Evolutionary conservation across 2,888 invertebrate genomes (phyloP).

Genomic region (Parelbella ahira): DNA sequence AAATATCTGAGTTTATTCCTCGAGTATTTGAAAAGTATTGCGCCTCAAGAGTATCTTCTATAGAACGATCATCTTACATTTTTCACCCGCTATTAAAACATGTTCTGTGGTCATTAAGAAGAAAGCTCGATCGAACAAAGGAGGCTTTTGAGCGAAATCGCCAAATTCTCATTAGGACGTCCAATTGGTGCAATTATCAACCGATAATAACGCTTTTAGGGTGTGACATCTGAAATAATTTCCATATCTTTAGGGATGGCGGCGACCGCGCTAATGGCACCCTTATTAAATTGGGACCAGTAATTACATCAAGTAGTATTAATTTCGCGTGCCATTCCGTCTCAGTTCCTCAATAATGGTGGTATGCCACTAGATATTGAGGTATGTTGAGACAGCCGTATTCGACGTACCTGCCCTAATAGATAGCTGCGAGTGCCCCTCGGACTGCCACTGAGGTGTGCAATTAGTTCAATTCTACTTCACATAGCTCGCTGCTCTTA

Average conservation of each 20-base stretch:
- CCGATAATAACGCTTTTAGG: constrained; percentile 52
- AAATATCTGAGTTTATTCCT: no score
- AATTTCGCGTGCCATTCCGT: constrained; percentile 62
- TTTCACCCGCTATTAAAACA: neutral
- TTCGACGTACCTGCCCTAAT: no score
- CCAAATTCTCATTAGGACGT: constrained; percentile 15
- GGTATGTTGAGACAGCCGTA: no score
- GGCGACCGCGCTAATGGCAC: constrained; percentile 53
- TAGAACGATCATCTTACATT: no score
- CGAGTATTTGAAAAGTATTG: no score
- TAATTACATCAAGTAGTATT: constrained; percentile 69
- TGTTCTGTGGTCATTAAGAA: constrained; percentile 15
- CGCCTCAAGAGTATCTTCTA: no score
- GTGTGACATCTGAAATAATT: constrained; percentile 51
- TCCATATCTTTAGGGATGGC: constrained; percentile 46
- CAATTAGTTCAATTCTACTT: no score
- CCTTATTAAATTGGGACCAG: constrained; percentile 58
- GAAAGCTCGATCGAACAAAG: constrained; percentile 13
- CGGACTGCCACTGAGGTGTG: no score
- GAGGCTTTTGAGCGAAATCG: constrained; percentile 4
- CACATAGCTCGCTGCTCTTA: no score
- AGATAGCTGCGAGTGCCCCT: no score
- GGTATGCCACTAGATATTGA: constrained; percentile 35
- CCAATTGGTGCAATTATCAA: constrained; percentile 41
- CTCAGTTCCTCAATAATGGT: constrained; percentile 45